Base-by-base conservation (phyloP, 2,888 invertebrate genomes). In the Brenthis daphne region DNA sequence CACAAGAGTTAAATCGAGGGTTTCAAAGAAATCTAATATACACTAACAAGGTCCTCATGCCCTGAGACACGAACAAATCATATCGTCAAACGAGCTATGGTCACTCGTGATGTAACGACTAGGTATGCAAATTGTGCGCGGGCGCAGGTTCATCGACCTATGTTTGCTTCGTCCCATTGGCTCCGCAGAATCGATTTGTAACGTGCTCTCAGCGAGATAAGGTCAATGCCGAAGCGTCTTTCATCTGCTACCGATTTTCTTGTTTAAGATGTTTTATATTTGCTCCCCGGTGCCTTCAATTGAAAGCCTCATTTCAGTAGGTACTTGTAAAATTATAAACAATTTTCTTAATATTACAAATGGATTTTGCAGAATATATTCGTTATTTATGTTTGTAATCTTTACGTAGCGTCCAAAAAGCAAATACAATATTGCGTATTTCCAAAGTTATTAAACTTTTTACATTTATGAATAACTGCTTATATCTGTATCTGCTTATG, bases 191-290 rank as follows among this genome's bases (percentile, higher is more conserved):
- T 89, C 91, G 88, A 91, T 90, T 89, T 85, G 90, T 87, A 86
- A 85, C 83, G 83, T 85, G 85, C 86, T 85, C 86, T 81, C 75
- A 82, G 82, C 81, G 82, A 84, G 85, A 85, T 87, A 86, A 87
- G 90, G 89, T 90, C 90, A 91, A 89, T 90, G 88, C 85, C 88
- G 88, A 89, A 86, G 83, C 84, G 83, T 81, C 83, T 87, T 86
- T 86, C 84, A 88, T 87, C 84, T 82, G 88, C 89, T 88, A 88
- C 89, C 82, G 89, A 88, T 85, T 81, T 69, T 58, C 68, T 73
- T 57, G 55, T 70, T 55, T 68, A 60, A 60, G 58, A 71, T 71
- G 64, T 51, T 65, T 64, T 68, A 63, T 65, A 48, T 72, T 63
- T 56, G 24, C 61, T 50, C 47, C 50, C 58, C 33, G n/a, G n/a